Base-by-base conservation (phyloP, 2,888 invertebrate genomes). In the Endomychus coccineus region DNA sequence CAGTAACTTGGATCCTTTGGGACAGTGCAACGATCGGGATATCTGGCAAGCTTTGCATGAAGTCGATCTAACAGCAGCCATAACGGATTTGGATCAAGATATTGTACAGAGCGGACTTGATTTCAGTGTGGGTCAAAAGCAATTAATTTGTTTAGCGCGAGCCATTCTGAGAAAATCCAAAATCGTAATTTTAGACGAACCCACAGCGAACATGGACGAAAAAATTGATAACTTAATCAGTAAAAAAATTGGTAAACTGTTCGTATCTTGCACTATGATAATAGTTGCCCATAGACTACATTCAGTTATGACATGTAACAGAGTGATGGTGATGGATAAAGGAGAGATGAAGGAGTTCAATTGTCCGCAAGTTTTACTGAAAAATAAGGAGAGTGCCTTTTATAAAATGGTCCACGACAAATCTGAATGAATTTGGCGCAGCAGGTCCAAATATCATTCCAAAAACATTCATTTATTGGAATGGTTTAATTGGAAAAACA, bases 1-100 rank as follows among this genome's bases (percentile, higher is more conserved):
- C 2, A 79, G 80, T 53, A 94, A 92, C 67, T 70, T 94, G 35
- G 92, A 92, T 68, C 92, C 91, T 2, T 87, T 58, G 75, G 79
- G 37, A 76, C 80, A 53, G 82, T 80, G 55, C 32, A 71, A 75
- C 0, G 91, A 92, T 51, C 73, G 74, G n/a, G 73, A 82, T 38
- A 64, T 94, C 1, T 91, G 91, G 91, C 71, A 74, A 40, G 86
- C 84, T 0, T 66, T 92, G 14, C 84, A 86, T 45, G 83, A 87
- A 66, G 80, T 82, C 33, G 78, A 83, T 51, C 55, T 90, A 27
- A 87, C 86, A 53, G 74, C 77, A 28, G 72, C 74, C 0, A 73
- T 86, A 22, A 60, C 65, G 39, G 79, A 68, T 22, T 66, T 88
- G 16, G 76, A 75, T 16, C 28, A 34, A 5, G 12, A 34, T 15